Conservation (phyloP, 2,113 vertebrate species). For the Clarias macrocephalus region DNA sequence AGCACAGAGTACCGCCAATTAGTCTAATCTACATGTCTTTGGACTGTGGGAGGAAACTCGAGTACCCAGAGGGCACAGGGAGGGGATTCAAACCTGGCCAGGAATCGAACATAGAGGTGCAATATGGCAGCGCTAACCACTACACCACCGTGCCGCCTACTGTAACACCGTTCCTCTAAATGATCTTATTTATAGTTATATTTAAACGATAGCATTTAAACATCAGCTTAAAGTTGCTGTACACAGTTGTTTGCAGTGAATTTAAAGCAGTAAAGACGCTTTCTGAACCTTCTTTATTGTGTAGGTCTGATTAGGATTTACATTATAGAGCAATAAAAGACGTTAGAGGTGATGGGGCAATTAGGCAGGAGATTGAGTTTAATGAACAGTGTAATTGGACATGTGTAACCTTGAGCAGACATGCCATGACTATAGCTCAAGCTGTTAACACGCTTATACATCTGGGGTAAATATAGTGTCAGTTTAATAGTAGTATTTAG, state of each 20-base stretch:
- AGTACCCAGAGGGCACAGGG: too few relatives aligned
- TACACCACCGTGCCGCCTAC: too few relatives aligned
- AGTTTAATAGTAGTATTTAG: neutral
- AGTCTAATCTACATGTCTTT: too few relatives aligned
- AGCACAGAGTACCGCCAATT: too few relatives aligned
- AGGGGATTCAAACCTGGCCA: too few relatives aligned
- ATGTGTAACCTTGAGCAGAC: constrained; percentile 43
- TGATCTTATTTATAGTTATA: neutral
- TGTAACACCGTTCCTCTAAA: neutral
- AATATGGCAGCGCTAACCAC: too few relatives aligned
- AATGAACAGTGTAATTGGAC: constrained; percentile 47
- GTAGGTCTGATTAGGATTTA: constrained; percentile 15
- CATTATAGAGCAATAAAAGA: constrained; percentile 28
- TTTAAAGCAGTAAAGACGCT: neutral
- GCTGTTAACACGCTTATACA: constrained; percentile 27
- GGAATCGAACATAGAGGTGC: too few relatives aligned
- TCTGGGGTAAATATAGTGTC: constrained; percentile 3
- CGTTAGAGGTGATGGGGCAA: constrained; percentile 18
- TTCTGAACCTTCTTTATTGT: constrained; percentile 9
- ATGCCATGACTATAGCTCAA: constrained; percentile 25
- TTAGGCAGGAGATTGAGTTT: constrained; percentile 42
- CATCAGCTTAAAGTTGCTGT: neutral
- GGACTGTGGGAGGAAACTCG: too few relatives aligned
- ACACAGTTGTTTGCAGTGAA: constrained; percentile 4
- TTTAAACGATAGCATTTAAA: neutral